A percentile compares a stretch with the other conserved stretches of the same genome.
These are phyloP conservation scores for Agonopterix subpropinquella DNA, from an alignment of 2,888 invertebrate genomes.

Conservation along the genomic window DNA sequence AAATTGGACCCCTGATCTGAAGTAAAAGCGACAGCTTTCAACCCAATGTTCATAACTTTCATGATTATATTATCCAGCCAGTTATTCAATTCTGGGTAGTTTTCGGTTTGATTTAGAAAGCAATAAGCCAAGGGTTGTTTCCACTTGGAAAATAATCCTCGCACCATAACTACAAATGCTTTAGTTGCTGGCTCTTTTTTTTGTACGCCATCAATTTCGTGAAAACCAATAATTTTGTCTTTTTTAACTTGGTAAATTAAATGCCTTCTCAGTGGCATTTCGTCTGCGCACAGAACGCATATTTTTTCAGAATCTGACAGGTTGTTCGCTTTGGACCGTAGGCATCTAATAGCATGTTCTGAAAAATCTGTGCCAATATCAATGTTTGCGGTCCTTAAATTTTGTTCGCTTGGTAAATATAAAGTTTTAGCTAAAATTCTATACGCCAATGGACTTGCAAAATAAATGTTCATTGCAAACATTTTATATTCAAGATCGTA, in stretches of 20 bases:
- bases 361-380: background rate
- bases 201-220: slow-evolving; percentile 6
- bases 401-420: slow-evolving; percentile 3
- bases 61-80: slow-evolving; percentile 6
- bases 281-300: slow-evolving; percentile 5
- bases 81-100: slow-evolving; percentile 1
- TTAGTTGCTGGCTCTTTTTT: slow-evolving; percentile 3
- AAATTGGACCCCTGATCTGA: slow-evolving; percentile 6
- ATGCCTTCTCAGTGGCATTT: slow-evolving; percentile 6
- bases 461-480: slow-evolving; percentile 10
- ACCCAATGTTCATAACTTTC: slow-evolving; percentile 4
- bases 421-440: slow-evolving; percentile 4
- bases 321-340: background rate
- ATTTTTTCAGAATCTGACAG: slow-evolving; percentile 4
- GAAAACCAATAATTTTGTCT: slow-evolving; percentile 11
- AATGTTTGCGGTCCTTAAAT: slow-evolving; percentile 1
- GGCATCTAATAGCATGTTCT: background rate
- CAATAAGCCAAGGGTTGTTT: slow-evolving; percentile 7
- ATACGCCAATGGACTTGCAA: slow-evolving; percentile 9
- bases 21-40: slow-evolving; percentile 4
- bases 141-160: slow-evolving; percentile 7
- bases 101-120: slow-evolving; percentile 3
- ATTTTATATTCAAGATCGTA: slow-evolving; percentile 6
- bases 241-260: slow-evolving; percentile 8
- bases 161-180: slow-evolving; percentile 7